Conservation (phyloP, 92 coral and sea anemone species). For the Porites lobata region DNA sequence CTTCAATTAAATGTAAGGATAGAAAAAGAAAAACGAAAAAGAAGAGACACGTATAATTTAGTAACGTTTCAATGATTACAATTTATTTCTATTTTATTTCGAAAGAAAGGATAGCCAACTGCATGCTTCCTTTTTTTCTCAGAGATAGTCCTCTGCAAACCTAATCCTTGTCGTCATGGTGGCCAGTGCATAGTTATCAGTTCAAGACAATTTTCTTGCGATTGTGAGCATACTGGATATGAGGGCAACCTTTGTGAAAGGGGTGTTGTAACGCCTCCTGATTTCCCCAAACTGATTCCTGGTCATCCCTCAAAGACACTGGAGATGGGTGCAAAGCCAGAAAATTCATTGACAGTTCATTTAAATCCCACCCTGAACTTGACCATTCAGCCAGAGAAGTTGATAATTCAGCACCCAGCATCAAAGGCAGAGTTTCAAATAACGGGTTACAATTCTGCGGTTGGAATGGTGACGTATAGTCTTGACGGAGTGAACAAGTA, state of each 20-base stretch:
- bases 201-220: constrained; percentile 28
- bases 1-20: too few species aligned
- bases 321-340: constrained; percentile 53
- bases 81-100: too few species aligned
- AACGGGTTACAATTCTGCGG: constrained; percentile 51
- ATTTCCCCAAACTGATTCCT: constrained; percentile 52
- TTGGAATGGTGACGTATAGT: constrained; percentile 54
- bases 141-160: constrained; percentile 56
- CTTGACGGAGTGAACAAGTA: constrained; percentile 42
- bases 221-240: constrained; percentile 68
- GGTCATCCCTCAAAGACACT: constrained; percentile 33
- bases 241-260: constrained; percentile 61
- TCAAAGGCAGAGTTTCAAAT: constrained; percentile 48
- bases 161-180: constrained; percentile 68
- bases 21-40: too few species aligned
- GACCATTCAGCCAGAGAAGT: constrained; percentile 33
- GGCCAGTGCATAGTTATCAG: constrained; percentile 46
- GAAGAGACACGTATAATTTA: too few species aligned
- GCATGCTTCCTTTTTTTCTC: neutral
- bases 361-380: constrained; percentile 47
- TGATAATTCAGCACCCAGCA: constrained; percentile 38
- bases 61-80: too few species aligned
- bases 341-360: constrained; percentile 30
- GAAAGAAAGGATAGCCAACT: too few species aligned
- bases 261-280: constrained; percentile 58